Conservation (phyloP, 2,113 vertebrate species). For the Fregetta grallaria region DNA sequence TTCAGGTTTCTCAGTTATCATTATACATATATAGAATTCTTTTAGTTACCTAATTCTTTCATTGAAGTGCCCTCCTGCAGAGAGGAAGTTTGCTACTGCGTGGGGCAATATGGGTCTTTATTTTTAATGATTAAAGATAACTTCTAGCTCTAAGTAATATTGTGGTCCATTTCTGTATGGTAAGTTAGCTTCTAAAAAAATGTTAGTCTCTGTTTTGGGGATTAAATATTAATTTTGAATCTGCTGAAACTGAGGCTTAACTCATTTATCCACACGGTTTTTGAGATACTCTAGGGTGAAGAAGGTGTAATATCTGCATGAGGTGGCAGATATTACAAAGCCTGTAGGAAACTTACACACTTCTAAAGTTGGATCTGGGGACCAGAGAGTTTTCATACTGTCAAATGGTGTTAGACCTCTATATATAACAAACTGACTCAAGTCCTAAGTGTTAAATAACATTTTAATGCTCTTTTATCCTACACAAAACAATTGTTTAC, state of each 20-base stretch:
- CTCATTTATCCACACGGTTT: neutral
- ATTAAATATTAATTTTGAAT: slow-evolving; percentile 18
- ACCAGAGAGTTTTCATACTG: neutral
- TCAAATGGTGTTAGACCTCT: neutral
- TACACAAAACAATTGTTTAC: neutral
- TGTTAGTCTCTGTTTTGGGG: neutral
- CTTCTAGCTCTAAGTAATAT: neutral
- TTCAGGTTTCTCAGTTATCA: neutral
- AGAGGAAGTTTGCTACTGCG: neutral
- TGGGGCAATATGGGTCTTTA: neutral
- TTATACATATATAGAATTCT: neutral
- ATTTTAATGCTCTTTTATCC: neutral
- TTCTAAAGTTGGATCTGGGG: neutral
- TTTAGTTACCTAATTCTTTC: neutral
- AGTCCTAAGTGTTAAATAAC: neutral
- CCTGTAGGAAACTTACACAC: neutral
- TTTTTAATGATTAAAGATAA: neutral
- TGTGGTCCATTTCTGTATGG: neutral
- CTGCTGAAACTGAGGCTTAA: neutral
- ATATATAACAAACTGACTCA: neutral
- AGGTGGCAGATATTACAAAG: neutral
- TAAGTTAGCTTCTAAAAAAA: neutral
- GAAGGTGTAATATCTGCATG: neutral
- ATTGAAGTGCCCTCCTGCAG: neutral
- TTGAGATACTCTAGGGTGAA: neutral